A percentile compares a stretch with the other conserved stretches of the same genome.
phyloP scores from a whole-genome alignment of 1,140 invertebrate species.

The Aphelinus atriplicis region DNA sequence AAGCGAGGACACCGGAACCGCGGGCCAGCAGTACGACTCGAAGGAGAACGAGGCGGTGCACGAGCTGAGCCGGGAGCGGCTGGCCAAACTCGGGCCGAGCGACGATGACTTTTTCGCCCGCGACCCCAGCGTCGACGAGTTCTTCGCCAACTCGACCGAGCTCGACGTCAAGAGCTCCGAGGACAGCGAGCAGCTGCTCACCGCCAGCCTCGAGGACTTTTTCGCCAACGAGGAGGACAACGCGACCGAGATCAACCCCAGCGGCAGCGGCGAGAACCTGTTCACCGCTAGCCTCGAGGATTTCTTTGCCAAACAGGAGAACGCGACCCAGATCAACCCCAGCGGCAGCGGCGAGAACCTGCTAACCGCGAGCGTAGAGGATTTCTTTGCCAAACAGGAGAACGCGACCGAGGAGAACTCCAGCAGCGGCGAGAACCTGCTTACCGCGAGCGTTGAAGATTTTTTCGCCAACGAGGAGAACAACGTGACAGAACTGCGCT shows the following conservation, averaged over 20 bases:
- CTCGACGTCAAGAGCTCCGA: no score
- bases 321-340: no score
- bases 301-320: not conserved
- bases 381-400: not conserved
- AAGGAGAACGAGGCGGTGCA: conserved; percentile 21
- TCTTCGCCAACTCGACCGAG: no score
- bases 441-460: not conserved
- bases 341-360: not conserved
- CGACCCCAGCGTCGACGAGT: no score
- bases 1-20: no score
- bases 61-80: conserved; percentile 4
- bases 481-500: no score
- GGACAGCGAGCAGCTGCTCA: not conserved
- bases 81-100: not conserved
- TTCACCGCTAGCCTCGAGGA: not conserved
- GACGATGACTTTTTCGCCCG: not conserved
- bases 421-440: not conserved
- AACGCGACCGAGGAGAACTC: no score
- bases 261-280: not conserved
- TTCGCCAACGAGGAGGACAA: not conserved
- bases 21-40: no score
- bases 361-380: not conserved
- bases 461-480: not conserved
- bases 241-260: no score
- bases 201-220: not conserved